Evolutionary conservation across 2,888 invertebrate genomes (phyloP).

Genomic region (Tiliacea citrago): DNA sequence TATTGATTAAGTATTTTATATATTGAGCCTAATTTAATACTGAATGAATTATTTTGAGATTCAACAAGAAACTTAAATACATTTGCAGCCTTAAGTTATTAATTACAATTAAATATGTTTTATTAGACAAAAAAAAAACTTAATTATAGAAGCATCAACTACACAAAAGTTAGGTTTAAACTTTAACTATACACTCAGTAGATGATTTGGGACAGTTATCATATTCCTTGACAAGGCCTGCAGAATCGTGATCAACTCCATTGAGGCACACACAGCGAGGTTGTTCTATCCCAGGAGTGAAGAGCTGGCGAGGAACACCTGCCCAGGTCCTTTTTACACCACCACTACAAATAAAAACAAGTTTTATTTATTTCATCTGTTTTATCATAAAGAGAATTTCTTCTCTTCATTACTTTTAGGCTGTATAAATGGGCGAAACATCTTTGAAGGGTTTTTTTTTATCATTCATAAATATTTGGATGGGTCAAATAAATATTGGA

Average conservation of each 20-base stretch:
- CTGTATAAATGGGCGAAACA: background rate
- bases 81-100: background rate
- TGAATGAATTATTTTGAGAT: conserved; percentile 1
- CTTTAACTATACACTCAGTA: conserved; percentile 86
- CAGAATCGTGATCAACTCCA: conserved; percentile 82
- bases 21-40: background rate
- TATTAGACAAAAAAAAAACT: background rate
- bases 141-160: background rate
- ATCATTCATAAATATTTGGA: background rate
- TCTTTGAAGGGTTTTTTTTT: background rate
- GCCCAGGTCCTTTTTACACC: conserved; percentile 96
- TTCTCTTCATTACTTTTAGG: background rate
- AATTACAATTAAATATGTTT: background rate
- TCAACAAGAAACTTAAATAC: background rate
- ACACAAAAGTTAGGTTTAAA: conserved; percentile 44
- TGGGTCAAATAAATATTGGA: background rate
- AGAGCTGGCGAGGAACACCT: conserved; percentile 97
- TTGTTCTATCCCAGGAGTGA: conserved; percentile 92
- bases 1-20: conserved; percentile 5
- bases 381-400: background rate
- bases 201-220: conserved; percentile 91
- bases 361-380: background rate
- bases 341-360: conserved; percentile 92
- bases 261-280: conserved; percentile 96
- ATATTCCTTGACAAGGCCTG: conserved; percentile 91